Evolutionary conservation across 2,113 vertebrate species (phyloP), one percentile per base, ranked within the genome.

Genomic region (Alexandromys fortis): DNA sequence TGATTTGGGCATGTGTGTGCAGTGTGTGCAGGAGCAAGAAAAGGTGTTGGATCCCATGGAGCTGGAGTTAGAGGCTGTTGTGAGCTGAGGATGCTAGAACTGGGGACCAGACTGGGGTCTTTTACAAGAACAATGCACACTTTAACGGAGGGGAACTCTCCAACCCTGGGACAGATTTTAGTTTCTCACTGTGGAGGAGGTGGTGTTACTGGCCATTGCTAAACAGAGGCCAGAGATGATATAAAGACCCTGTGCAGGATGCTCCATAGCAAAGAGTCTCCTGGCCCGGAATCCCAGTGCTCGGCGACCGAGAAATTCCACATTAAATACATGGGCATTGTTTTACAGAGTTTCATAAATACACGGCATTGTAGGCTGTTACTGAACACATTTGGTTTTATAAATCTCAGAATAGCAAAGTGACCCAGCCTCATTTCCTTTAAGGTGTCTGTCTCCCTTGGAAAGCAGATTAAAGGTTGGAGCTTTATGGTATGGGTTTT

Each of bases 401-500:
- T 47, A 70, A 70, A 94, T 89, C 17, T 42, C 52, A 91, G 52
- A 89, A 38, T 35, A 96, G 42, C 38, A 79, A 42, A 45, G 12
- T 73, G 82, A 38, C 7, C 30, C 10, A 14, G 76, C 22, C 11
- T 61, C 65, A 9, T 96, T 92, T 86, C 45, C n/a, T 70, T 77
- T 77, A 72, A 88, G 49, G 38, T 75, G 3, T 76, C 83, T 8
- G 42, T 33, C 90, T 92, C 45, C 21, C 79, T 12, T n/a, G 42
- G 33, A 92, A 94, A 94, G 35, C 26, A 94, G 86, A 82, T 10
- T 45, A 88, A 79, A 79, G 35, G 14, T 67, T 91, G 78, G 81
- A 83, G 7, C 33, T 22, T 45, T 75, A 42, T 68, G 21, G 35
- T 35, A 33, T 17, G 38, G 35, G 30, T 72, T 92, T 93, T 26